Conservation (phyloP, 2,888 invertebrate genomes). For the Platypus cylindrus region DNA sequence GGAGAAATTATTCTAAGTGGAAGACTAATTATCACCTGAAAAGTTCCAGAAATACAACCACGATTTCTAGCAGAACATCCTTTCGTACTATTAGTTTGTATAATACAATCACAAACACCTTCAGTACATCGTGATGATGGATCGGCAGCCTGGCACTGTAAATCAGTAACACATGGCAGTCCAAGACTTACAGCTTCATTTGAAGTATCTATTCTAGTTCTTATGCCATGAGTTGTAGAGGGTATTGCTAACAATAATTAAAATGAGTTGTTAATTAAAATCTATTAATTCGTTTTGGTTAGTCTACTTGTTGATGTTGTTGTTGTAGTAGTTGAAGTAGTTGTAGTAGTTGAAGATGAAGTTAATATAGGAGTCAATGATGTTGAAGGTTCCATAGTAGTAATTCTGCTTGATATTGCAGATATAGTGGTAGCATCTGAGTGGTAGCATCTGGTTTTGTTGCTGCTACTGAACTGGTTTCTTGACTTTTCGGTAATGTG, state of each 20-base stretch:
- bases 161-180: constrained; percentile 57
- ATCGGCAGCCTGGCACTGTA: constrained; percentile 72
- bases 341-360: constrained; percentile 15
- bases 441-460: constrained; percentile 12
- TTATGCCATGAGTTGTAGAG: constrained; percentile 26
- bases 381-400: constrained; percentile 38
- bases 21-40: constrained; percentile 44
- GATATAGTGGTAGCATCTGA: constrained; percentile 19
- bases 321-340: too few species aligned
- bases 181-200: constrained; percentile 59
- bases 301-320: too few species aligned
- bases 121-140: constrained; percentile 59
- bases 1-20: too few species aligned
- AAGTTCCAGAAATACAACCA: constrained; percentile 75
- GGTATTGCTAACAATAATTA: constrained; percentile 18
- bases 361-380: constrained; percentile 20
- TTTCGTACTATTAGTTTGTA: constrained; percentile 44
- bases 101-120: constrained; percentile 66
- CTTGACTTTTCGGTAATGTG: constrained; percentile 3
- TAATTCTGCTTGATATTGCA: constrained; percentile 33
- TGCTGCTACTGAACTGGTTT: constrained; percentile 12
- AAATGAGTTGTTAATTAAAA: constrained; percentile 1
- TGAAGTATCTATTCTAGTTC: constrained; percentile 34
- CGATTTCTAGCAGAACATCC: constrained; percentile 59
- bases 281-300: neutral